phyloP scores from a whole-genome alignment of 2,797 vertebrate genomes.

The Mus spretus region DNA sequence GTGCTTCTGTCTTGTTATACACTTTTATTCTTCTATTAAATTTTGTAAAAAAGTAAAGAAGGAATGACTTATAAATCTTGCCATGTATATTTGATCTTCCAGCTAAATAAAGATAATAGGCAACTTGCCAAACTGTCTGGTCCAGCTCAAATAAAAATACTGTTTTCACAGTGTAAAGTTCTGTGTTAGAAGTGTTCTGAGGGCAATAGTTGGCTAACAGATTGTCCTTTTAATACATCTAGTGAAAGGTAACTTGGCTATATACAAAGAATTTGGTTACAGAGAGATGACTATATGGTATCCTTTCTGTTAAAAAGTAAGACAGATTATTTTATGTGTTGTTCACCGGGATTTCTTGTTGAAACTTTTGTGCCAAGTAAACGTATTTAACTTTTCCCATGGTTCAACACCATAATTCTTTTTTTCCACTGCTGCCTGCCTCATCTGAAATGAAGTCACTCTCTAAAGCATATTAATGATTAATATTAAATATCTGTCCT shows the following conservation, averaged over 20 bases:
- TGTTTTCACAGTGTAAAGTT: conserved; percentile 49
- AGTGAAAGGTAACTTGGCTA: neutral
- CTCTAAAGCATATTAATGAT: conserved; percentile 34
- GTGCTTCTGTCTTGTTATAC: neutral
- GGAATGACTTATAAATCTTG: neutral
- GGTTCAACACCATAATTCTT: conserved; percentile 13
- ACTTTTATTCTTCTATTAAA: conserved; percentile 20
- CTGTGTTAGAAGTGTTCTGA: conserved; percentile 22
- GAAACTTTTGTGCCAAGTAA: conserved; percentile 19
- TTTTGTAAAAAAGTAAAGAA: neutral
- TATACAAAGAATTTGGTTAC: conserved; percentile 15
- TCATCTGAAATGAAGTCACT: conserved; percentile 42
- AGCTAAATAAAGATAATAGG: conserved; percentile 60
- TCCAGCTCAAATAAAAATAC: conserved; percentile 68
- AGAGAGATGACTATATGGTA: neutral
- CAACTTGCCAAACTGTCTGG: conserved; percentile 16
- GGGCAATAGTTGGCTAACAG: neutral
- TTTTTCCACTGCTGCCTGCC: neutral
- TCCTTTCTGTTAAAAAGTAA: conserved; percentile 52
- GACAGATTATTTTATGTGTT: conserved; percentile 3
- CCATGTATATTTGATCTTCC: conserved; percentile 43
- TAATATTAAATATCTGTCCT: conserved; percentile 28
- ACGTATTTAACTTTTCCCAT: conserved; percentile 29
- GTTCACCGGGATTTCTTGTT: conserved; percentile 32
- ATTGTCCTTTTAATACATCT: neutral